Conservation (phyloP, 2,113 vertebrate genomes). For the Rhadina sibilatrix region DNA sequence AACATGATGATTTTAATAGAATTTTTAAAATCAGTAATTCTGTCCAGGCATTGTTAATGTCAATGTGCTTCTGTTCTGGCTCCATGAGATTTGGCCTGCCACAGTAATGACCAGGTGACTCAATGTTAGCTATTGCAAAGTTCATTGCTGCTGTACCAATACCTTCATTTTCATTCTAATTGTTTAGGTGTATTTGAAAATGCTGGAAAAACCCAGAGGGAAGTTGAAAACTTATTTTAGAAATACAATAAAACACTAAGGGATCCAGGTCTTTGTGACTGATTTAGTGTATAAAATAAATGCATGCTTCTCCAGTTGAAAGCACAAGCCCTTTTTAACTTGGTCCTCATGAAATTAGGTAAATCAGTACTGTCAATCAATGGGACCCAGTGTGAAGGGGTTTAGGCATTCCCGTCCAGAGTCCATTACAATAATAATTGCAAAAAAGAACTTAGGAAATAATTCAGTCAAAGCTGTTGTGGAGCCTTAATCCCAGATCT, state of each 20-base stretch:
- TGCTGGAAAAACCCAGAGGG: background rate
- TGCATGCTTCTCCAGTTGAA: background rate
- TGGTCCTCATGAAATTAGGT: background rate
- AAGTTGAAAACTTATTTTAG: background rate
- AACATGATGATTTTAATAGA: background rate
- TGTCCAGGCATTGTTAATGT: background rate
- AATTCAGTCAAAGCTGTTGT: conserved; percentile 15
- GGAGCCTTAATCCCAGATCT: background rate
- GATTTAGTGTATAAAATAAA: conserved; percentile 3
- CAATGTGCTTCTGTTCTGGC: background rate
- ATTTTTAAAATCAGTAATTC: background rate
- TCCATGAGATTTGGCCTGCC: background rate
- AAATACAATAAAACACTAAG: background rate
- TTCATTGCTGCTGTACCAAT: background rate
- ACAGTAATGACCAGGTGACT: background rate
- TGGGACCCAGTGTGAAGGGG: background rate
- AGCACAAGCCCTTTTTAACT: background rate
- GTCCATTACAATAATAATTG: conserved; percentile 7
- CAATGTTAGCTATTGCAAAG: fast-evolving
- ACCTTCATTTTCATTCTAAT: background rate
- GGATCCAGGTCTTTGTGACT: background rate
- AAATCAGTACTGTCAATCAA: conserved; percentile 17
- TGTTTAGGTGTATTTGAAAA: background rate
- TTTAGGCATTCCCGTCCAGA: background rate
- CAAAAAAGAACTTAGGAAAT: background rate